Evolutionary conservation across 2,113 vertebrate genomes (phyloP).

Genomic region (Esox niger): DNA sequence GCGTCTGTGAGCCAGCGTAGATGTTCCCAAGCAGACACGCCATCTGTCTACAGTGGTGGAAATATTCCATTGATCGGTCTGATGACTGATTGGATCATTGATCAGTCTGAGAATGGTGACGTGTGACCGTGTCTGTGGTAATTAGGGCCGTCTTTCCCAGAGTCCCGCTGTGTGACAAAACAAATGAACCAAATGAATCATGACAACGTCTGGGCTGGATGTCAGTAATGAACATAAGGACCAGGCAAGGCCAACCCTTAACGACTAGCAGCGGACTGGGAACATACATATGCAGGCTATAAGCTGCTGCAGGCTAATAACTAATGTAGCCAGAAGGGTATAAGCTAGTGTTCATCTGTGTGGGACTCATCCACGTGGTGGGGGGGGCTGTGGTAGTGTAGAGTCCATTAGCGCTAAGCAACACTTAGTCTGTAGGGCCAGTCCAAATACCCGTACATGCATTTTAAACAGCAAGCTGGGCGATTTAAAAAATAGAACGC

Average conservation of each 20-base stretch:
- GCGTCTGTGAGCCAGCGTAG: too few species aligned
- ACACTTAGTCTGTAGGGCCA: background rate
- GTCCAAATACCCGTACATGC: too few species aligned
- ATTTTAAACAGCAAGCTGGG: too few species aligned
- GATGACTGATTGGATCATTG: conserved; percentile 8
- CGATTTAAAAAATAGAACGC: too few species aligned
- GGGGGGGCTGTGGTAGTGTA: conserved; percentile 5
- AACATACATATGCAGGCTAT: too few species aligned
- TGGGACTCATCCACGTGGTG: background rate
- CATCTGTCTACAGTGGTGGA: background rate
- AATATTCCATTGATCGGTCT: conserved; percentile 3
- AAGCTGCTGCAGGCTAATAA: too few species aligned
- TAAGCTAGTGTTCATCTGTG: background rate
- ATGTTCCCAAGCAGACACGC: conserved; percentile 3
- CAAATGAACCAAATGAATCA: too few species aligned
- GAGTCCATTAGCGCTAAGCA: conserved; percentile 44
- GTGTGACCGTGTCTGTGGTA: background rate
- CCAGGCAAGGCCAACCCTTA: background rate
- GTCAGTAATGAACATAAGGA: background rate
- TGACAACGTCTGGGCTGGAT: background rate
- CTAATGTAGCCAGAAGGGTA: background rate
- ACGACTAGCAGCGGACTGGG: background rate
- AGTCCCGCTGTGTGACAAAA: too few species aligned
- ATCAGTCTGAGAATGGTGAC: conserved; percentile 23
- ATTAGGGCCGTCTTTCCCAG: background rate